Base-by-base conservation (phyloP, 23 tunicate genomes). In the Trididemnum miniatum region DNA sequence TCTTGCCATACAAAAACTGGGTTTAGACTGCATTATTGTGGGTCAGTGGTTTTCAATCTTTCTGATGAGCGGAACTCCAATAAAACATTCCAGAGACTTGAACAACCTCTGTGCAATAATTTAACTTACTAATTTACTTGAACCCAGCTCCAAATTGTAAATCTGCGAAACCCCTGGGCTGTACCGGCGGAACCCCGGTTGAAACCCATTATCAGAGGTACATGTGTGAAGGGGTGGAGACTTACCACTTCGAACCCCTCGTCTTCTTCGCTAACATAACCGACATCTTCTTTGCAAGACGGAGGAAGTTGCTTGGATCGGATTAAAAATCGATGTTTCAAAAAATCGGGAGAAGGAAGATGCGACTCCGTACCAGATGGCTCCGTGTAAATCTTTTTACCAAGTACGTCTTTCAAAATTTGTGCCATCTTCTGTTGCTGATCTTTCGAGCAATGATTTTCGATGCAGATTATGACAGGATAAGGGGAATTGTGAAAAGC, bases 391-490 rank as follows among this genome's bases (percentile, higher is more conserved):
- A 95, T 74, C 51, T 84, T 65, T 51, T 90, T 91, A 0, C 89
- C 96, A 18, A 95, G 84, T 1, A 85, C 51, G 0, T 76, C 34
- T 32, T 59, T 83, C 50, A 92, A 49, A 37, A n/a, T 44, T 3
- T 26, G 3, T 0, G 94, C 90, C 94, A 94, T 84, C 1, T 22
- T 64, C 57, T 30, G 22, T 79, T 95, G 98, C 59, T 95, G 98
- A 15, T 64, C 67, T 0, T 59, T 73, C 30, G 81, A 65, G 81
- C 98, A 95, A 85, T 95, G 98, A 74, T 95, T 95, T 65, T 95
- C 98, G 28, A 96, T 65, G 67, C 84, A 80, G 27, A 96, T 72
- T 3, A 96, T 96, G 38, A 96, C 97, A 44, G 99, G 99, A 71
- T 73, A 96, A 29, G 81, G 38, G 25, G 99, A 91, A 35, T 87